Evolutionary conservation across 2,888 invertebrate genomes (phyloP), one percentile per base, ranked within the genome.

Genomic region (Agonopterix heracliana): DNA sequence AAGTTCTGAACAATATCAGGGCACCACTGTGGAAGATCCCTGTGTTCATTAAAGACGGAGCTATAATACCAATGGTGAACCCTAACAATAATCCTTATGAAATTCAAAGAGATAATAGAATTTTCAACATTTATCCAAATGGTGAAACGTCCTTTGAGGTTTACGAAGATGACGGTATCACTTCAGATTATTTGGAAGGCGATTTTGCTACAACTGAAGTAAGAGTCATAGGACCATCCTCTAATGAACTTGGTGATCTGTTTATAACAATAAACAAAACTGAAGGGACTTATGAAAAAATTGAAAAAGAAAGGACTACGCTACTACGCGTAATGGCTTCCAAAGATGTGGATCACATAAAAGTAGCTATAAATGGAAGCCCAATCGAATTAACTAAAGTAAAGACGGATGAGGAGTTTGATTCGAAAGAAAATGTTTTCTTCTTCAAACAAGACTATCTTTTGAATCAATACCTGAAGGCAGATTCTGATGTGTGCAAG

Each of bases 81-180:
- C 65, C 78, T 7, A 84, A 86, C 57, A 87, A 88, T 53, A 86
- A 85, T 57, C 78, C 78, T 1, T 59, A 58, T 13, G 76, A 81
- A 68, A 71, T 87, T 51, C 63, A 78, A 54, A 77, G 75, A 59
- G 66, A 76, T 47, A 52, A 54, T 9, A 73, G 87, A 59, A 74
- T 74, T 2, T 74, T 81, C 48, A 71, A 71, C 38, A 54, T 88
- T 35, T 87, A 86, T 55, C 79, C 85, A 12, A 79, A 75, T 53
- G 71, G 69, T 5, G 59, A 71, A 51, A 60, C 75, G 3, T 60
- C 54, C 13, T 80, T 81, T 49, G 59, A 65, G 47, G 63, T 82
- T 49, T 87, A 85, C 56, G 87, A 88, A 73, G 87, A 88, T 54
- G 87, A 88, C 51, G 87, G 86, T 1, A 67, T 74, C 54, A 69